Base-by-base conservation (phyloP, 1,140 invertebrate genomes). In the Drosophila nebulosa region DNA sequence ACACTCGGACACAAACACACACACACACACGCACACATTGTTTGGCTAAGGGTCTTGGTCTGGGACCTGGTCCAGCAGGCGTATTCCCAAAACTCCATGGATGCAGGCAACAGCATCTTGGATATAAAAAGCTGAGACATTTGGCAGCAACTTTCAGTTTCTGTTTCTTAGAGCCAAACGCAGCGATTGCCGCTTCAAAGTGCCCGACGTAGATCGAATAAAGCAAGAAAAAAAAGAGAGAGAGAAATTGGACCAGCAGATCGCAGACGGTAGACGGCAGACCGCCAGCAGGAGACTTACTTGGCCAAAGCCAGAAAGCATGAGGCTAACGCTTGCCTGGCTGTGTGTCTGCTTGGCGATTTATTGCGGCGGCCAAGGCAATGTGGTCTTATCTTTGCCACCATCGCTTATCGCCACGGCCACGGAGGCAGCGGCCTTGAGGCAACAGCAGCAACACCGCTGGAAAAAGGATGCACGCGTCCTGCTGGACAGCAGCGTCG, bases 331-430 rank as follows among this genome's bases (percentile, higher is more conserved):
- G 77, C 75, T 90, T 70, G 79, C 77, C 65, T 78, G 90, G 89
- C 77, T 90, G 39, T 70, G 83, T 69, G 69, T 89, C 69, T 84
- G 78, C 65, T 63, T 90, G 69, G 85, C 89, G 77, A 90, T 90
- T 90, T 90, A 90, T 90, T 88, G 89, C 69, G 76, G 83, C 63
- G 79, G 80, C 57, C 81, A 77, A 36, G 76, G 84, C 83, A 72
- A 83, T 63, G 73, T 83, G 58, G 89, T 79, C 42, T 85, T 90
- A 90, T 90, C 89, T 90, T 84, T 90, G 78, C 89, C 89, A 90
- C 89, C 85, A 90, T 90, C 89, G 89, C 85, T 90, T 90, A 90
- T 90, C 89, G 85, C 84, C 46, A 69, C 69, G 58, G 79, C 79
- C 32, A 79, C 80, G 51, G 83, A 79, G 65, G 85, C 81, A 75